phyloP scores from a whole-genome alignment of 2,888 invertebrate species.

The Ennomos quercinarius region DNA sequence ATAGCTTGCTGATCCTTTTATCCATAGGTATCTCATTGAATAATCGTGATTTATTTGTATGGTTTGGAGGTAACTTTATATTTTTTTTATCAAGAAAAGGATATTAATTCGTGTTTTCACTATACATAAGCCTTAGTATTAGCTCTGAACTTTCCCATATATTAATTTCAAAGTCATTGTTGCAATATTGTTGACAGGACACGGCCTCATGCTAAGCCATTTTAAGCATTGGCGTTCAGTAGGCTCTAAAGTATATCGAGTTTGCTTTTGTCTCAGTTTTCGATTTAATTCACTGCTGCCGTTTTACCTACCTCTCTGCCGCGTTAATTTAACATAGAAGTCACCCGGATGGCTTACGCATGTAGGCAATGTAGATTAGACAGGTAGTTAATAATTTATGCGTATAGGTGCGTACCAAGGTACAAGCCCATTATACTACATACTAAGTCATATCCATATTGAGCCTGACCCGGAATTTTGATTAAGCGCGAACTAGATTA shows the following conservation, averaged over 20 bases:
- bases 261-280: conserved; percentile 12
- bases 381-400: conserved; percentile 59
- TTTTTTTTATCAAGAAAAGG: no score
- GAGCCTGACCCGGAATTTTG: conserved; percentile 76
- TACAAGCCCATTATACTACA: conserved; percentile 54
- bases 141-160: no score
- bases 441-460: conserved; percentile 62
- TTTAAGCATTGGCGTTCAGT: no score
- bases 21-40: conserved; percentile 15
- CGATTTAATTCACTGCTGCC: conserved; percentile 4
- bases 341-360: conserved; percentile 34
- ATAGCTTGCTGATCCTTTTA: no score
- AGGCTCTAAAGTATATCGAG: no score
- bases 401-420: conserved; percentile 49
- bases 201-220: no score
- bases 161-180: no score
- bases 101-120: no score
- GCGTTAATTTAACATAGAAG: conserved; percentile 31
- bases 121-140: no score
- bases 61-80: neutral
- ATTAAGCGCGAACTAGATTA: conserved; percentile 80
- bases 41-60: conserved; percentile 20
- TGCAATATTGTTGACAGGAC: no score
- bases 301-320: conserved; percentile 14
- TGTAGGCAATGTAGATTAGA: conserved; percentile 34